Base-by-base conservation (phyloP, 2,888 invertebrate genomes). In the Agriopis marginaria region DNA sequence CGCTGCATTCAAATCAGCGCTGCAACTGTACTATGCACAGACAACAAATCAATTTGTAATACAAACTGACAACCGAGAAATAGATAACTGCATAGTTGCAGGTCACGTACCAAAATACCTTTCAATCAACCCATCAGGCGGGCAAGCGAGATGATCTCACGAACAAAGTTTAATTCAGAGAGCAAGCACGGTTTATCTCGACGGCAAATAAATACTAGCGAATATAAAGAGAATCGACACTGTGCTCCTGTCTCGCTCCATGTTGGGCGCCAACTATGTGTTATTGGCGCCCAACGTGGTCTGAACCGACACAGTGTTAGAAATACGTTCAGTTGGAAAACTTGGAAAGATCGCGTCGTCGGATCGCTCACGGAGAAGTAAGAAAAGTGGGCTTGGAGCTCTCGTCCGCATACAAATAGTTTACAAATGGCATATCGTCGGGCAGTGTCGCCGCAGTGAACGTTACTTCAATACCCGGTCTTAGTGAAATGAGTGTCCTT, bases 381-480 rank as follows among this genome's bases (percentile, higher is more conserved):
- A 92, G 92, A 94, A 91, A 92, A 93, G 92, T 93, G 93, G 90
- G 89, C 84, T 77, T 68, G 79, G 84, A 79, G 81, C 85, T 81
- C 90, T 80, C 88, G 82, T 84, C 86, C 89, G 95, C 95, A 95
- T 95, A 95, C 95, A 94, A 95, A 95, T 95, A 90, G 92, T 90
- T 93, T 90, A 92, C 92, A 95, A 95, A 94, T 94, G 93, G 91
- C 84, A 81, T 82, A 82, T 84, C 85, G 86, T 84, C 83, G 84
- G 80, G 81, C 75, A 79, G 79, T 82, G 87, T 82, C 83, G 83
- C 79, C 77, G 76, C 74, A 79, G 74, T 79, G 76, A 56, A 63
- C 53, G 39, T 61, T 58, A 64, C 55, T 68, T 17, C 66, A 59
- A 74, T 68, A 56, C 66, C 68, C 73, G 75, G 75, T 68, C 60